These are phyloP conservation scores for Pachycephala philippinensis DNA, from an alignment of 2,113 vertebrate species.

Conservation along the genomic window DNA sequence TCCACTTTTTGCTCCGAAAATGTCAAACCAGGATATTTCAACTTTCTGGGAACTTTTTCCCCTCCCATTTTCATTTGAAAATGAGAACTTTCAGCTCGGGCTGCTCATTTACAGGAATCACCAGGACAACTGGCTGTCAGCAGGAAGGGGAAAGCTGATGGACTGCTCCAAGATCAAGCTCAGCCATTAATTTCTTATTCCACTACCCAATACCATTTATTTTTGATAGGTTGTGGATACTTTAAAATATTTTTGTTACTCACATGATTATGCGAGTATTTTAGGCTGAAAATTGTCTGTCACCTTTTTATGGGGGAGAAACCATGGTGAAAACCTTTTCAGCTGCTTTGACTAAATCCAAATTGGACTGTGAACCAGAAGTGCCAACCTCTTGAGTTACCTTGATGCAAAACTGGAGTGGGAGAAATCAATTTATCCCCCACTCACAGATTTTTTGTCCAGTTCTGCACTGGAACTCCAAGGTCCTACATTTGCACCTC, in stretches of 20 bases:
- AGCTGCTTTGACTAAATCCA: neutral
- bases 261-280: neutral
- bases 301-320: neutral
- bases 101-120: neutral
- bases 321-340: neutral
- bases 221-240: neutral
- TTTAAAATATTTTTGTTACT: neutral
- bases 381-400: neutral
- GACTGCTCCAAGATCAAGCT: neutral
- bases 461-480: neutral
- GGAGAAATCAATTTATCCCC: neutral
- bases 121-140: neutral
- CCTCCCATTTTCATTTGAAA: neutral
- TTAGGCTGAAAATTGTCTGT: neutral
- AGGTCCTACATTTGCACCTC: neutral
- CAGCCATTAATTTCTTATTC: neutral
- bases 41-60: conserved; percentile 21
- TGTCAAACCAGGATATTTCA: conserved; percentile 24
- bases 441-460: neutral
- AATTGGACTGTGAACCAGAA: neutral
- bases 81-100: neutral
- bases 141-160: neutral
- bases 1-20: conserved; percentile 48
- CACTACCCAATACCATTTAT: neutral
- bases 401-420: neutral